These are phyloP conservation scores for Zaprionus ornatus DNA, from an alignment of 1,140 invertebrate species.

Conservation along the genomic window DNA sequence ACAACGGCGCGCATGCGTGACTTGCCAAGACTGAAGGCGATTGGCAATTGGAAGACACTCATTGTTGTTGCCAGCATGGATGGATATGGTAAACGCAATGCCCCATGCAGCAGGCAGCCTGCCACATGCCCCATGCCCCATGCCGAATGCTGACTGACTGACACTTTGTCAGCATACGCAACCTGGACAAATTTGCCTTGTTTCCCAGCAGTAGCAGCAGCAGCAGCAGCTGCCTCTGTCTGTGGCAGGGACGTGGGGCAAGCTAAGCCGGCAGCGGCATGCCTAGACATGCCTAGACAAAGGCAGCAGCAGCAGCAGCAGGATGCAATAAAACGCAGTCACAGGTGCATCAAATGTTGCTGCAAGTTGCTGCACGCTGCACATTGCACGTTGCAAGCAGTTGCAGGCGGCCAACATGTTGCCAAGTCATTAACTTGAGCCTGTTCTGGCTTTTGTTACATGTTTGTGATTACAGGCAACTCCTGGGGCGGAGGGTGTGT, in stretches of 20 bases:
- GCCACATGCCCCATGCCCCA: neutral
- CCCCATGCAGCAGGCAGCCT: neutral
- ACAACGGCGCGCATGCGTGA: conserved; percentile 78
- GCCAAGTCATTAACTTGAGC: conserved; percentile 81
- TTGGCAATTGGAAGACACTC: conserved; percentile 23
- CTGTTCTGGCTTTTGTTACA: conserved; percentile 79
- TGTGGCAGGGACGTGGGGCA: conserved; percentile 25
- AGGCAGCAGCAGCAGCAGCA: conserved; percentile 42
- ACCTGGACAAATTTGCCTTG: conserved; percentile 65
- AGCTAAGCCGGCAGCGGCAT: conserved; percentile 52
- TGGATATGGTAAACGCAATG: conserved; percentile 66
- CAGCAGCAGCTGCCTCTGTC: conserved; percentile 44
- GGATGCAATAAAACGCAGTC: conserved; percentile 79
- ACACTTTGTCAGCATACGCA: conserved; percentile 43
- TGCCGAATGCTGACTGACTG: conserved; percentile 24
- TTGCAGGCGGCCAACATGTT: conserved; percentile 61
- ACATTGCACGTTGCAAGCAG: conserved; percentile 1
- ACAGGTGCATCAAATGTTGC: conserved; percentile 66
- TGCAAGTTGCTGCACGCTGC: conserved; percentile 45
- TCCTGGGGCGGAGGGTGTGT: neutral
- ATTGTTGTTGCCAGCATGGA: conserved; percentile 17
- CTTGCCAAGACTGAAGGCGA: conserved; percentile 33
- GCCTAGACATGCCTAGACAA: conserved; percentile 60
- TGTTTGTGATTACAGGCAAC: conserved; percentile 70
- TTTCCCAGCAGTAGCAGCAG: conserved; percentile 12